Conservation (phyloP, 1,140 invertebrate genomes). For the Zaprionus gabonicus region DNA sequence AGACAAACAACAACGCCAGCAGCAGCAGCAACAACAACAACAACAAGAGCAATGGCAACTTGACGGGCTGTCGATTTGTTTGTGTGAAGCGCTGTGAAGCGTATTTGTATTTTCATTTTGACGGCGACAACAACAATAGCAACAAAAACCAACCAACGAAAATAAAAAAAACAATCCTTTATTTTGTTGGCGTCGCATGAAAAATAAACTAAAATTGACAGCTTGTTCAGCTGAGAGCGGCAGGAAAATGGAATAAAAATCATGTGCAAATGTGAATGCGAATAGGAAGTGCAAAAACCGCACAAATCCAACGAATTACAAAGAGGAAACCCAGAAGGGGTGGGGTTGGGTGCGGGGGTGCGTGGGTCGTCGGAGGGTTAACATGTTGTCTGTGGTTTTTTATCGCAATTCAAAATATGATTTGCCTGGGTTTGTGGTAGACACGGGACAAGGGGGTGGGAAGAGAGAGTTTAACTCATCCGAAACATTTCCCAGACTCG, state of each 20-base stretch:
- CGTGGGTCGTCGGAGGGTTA: background rate
- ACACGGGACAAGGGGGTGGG: background rate
- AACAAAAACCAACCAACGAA: background rate
- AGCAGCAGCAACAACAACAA: slow-evolving; percentile 26
- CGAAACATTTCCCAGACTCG: slow-evolving; percentile 35
- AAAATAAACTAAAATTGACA: slow-evolving; percentile 78
- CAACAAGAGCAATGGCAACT: slow-evolving; percentile 6
- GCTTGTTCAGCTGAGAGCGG: slow-evolving; percentile 53
- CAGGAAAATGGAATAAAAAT: slow-evolving; percentile 22
- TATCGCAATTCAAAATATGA: slow-evolving; percentile 69
- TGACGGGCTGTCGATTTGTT: slow-evolving; percentile 69
- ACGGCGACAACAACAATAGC: slow-evolving; percentile 44
- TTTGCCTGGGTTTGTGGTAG: slow-evolving; percentile 27
- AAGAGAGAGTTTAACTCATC: slow-evolving; percentile 37
- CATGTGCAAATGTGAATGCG: slow-evolving; percentile 10
- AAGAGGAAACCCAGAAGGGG: slow-evolving; percentile 24
- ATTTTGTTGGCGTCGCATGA: slow-evolving; percentile 40
- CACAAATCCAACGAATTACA: slow-evolving; percentile 67
- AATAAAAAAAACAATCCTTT: slow-evolving; percentile 35
- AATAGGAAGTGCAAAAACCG: slow-evolving; percentile 72
- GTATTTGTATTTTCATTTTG: slow-evolving; percentile 77
- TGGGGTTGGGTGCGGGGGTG: background rate
- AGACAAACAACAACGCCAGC: slow-evolving; percentile 60
- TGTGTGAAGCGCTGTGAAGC: slow-evolving; percentile 73
- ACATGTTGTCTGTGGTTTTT: slow-evolving; percentile 64